Base-by-base conservation (phyloP, 2,797 vertebrate genomes). In the Limnodromus scolopaceus region DNA sequence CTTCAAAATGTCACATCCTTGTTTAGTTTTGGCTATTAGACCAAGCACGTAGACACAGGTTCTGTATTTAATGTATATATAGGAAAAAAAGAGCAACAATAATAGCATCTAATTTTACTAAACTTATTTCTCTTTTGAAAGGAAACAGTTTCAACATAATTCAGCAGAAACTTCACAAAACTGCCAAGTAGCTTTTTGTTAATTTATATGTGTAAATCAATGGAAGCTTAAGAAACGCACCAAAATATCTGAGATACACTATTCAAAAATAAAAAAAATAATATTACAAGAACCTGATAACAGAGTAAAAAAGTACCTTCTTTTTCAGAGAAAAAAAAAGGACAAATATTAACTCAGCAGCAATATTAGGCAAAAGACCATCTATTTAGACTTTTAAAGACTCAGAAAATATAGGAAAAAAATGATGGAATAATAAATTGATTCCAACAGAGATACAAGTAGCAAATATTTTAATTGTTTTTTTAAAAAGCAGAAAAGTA, bases 1-100 rank as follows among this genome's bases (percentile, higher is more conserved):
- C 97, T 99, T 99, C 83, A 99, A 96, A 97, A 99, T 98, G 96
- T 99, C 99, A 94, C 99, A 99, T 46, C 99, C 99, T 98, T 99
- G 99, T 96, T 99, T 98, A 46, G 99, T 99, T 98, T 99, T 99
- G 68, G 99, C 98, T 96, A 99, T 99, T 87, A 99, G 98, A 54
- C 99, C 99, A 90, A 99, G 98, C 66, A 98, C 98, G 87, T 99
- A 99, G 64, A 99, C 97, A 96, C 98, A 99, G 41, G 98, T 99
- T 93, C 99, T 98, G 78, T 80, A 97, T 93, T 96, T 87, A 78
- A 94, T 5, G 11, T 28, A 95, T 16, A 94, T 2, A 81, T 0
- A 84, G 51, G n/a, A n/a, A 87, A 90, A 89, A 81, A 80, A 84
- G 9, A 71, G 23, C 25, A 93, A 84, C 16, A 93, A 87, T 77